Evolutionary conservation across 2,113 vertebrate genomes (phyloP).

Genomic region (Oryzias curvinotus): DNA sequence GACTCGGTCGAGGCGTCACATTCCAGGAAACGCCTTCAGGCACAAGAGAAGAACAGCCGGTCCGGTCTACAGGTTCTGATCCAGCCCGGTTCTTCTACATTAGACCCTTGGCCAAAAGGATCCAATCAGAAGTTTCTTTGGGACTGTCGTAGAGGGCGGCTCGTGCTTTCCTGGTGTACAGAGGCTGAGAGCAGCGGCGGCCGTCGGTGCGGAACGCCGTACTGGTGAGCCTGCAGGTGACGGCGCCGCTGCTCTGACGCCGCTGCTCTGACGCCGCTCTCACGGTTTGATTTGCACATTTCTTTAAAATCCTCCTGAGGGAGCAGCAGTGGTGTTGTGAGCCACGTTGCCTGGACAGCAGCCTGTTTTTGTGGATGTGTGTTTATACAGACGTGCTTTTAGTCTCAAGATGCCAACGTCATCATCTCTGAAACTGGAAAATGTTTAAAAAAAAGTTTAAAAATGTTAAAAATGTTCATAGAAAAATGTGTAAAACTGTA

Average conservation of each 20-base stretch:
- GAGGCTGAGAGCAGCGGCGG: constrained; percentile 16
- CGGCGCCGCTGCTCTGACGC: not conserved
- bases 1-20: constrained; percentile 58
- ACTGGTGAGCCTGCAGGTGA: not conserved
- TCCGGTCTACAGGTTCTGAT: not conserved
- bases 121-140: constrained; percentile 12
- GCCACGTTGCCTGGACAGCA: not conserved
- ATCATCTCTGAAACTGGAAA: constrained; percentile 32
- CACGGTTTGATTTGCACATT: not conserved
- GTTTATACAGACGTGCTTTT: constrained; percentile 24
- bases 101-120: constrained; percentile 24
- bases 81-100: not conserved
- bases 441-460: constrained; percentile 39
- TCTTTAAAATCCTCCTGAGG: not conserved
- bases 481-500: constrained; percentile 83
- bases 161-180: not conserved
- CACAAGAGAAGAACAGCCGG: not conserved
- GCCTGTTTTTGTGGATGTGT: constrained; percentile 19
- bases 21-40: constrained; percentile 55
- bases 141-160: constrained; percentile 22
- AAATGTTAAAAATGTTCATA: constrained; percentile 68
- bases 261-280: not conserved
- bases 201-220: not conserved
- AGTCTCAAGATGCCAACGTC: constrained; percentile 53
- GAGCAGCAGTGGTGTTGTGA: not conserved